phyloP scores from a whole-genome alignment of 2,797 vertebrate species.

The Monodelphis domestica region DNA sequence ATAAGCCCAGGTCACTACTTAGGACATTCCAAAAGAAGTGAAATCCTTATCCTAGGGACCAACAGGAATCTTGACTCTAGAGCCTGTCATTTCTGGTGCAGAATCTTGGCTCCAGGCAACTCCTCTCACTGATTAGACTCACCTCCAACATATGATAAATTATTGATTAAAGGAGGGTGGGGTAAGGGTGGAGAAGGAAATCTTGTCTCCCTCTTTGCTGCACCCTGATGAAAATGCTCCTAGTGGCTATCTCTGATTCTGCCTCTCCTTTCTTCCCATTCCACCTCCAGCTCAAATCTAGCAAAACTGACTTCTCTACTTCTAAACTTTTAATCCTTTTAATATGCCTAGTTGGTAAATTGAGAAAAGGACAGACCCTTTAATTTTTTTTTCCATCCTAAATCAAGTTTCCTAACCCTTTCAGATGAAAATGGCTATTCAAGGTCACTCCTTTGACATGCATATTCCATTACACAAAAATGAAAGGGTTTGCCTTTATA shows the following conservation, averaged over 20 bases:
- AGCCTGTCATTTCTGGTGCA: not conserved
- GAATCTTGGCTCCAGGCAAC: not conserved
- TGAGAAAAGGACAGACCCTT: not conserved
- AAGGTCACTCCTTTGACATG: not conserved
- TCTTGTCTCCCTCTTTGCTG: not conserved
- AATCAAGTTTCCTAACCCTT: not conserved
- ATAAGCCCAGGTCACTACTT: not conserved
- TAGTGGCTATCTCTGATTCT: no score
- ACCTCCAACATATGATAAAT: not conserved
- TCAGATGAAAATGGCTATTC: not conserved
- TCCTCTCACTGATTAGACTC: not conserved
- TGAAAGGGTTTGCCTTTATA: not conserved
- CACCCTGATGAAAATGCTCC: not conserved
- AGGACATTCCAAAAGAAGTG: not conserved
- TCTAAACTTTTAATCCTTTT: not conserved
- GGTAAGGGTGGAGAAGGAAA: not conserved
- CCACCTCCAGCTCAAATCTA: not conserved
- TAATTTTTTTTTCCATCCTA: not conserved
- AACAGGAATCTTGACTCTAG: not conserved
- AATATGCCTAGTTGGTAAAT: not conserved
- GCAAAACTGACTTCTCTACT: not conserved
- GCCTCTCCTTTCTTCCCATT: no score
- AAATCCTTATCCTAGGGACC: not conserved
- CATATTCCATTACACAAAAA: not conserved
- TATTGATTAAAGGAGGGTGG: not conserved